Conservation (phyloP, 2,797 vertebrate genomes). For the Lindbergichthys nudifrons region DNA sequence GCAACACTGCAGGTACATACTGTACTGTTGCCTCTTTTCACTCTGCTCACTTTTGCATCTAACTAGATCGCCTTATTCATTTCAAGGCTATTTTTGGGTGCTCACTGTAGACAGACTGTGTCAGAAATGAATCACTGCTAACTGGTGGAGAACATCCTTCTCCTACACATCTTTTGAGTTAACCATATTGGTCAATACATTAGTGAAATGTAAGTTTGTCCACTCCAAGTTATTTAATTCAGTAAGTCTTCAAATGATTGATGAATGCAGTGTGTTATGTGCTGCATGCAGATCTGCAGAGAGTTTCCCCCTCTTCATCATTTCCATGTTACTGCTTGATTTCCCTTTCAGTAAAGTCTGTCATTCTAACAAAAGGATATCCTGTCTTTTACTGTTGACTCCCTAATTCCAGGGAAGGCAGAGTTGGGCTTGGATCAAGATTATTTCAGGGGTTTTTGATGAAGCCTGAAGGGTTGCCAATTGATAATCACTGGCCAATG, state of each 20-base stretch:
- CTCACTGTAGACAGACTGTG: constrained; percentile 10
- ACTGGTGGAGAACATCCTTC: background rate
- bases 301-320: background rate
- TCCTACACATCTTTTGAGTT: background rate
- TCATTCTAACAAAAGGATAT: constrained; percentile 6
- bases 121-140: background rate
- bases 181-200: background rate
- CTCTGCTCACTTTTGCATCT: background rate
- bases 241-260: background rate
- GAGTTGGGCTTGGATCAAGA: constrained; percentile 16
- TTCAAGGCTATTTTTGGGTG: constrained; percentile 18
- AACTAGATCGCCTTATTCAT: constrained; percentile 4
- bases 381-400: constrained; percentile 10
- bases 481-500: constrained; percentile 20
- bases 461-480: constrained; percentile 25
- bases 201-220: background rate
- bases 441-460: constrained; percentile 16
- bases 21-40: background rate
- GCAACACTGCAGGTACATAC: background rate
- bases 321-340: background rate
- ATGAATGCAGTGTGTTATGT: background rate
- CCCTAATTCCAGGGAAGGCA: constrained; percentile 13
- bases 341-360: background rate
- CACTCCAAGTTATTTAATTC: background rate
- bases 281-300: background rate